phyloP scores from a whole-genome alignment of 53 echinoderm and acorn worm genomes.

The Arbacia lixula region DNA sequence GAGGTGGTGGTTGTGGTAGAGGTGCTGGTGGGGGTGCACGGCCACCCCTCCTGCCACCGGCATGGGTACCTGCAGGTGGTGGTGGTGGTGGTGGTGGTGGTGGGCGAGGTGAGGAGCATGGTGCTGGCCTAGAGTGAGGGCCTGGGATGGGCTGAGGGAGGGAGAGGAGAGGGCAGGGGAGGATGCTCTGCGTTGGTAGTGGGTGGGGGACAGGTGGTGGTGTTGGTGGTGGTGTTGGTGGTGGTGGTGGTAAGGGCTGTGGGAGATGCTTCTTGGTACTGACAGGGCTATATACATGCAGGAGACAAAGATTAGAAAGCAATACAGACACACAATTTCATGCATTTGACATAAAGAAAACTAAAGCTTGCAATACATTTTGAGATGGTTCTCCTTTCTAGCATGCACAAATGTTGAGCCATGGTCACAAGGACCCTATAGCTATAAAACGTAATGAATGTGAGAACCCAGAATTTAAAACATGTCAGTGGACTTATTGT shows the following conservation, averaged over 20 bases:
- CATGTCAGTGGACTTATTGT: too few relatives aligned
- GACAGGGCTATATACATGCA: slow-evolving; percentile 21
- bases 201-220: slow-evolving; percentile 41
- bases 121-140: slow-evolving; percentile 44
- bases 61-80: slow-evolving; percentile 31
- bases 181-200: slow-evolving; percentile 11
- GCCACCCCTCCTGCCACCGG: too few relatives aligned
- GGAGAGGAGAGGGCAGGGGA: slow-evolving; percentile 52
- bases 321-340: not conserved
- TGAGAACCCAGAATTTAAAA: too few relatives aligned
- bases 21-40: slow-evolving; percentile 39
- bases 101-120: slow-evolving; percentile 15
- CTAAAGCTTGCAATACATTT: not conserved
- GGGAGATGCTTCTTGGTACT: slow-evolving; percentile 7
- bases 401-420: too few relatives aligned
- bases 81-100: slow-evolving; percentile 30
- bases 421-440: too few relatives aligned
- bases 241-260: slow-evolving; percentile 5
- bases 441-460: too few relatives aligned
- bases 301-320: not conserved
- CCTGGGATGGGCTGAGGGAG: slow-evolving; percentile 26
- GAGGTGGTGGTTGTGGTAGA: slow-evolving; percentile 20
- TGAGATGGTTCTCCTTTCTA: too few relatives aligned
- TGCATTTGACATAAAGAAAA: not conserved
- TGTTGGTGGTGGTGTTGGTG: slow-evolving; percentile 28